Evolutionary conservation across 2,113 vertebrate genomes (phyloP).

Genomic region (Bujurquina vittata): DNA sequence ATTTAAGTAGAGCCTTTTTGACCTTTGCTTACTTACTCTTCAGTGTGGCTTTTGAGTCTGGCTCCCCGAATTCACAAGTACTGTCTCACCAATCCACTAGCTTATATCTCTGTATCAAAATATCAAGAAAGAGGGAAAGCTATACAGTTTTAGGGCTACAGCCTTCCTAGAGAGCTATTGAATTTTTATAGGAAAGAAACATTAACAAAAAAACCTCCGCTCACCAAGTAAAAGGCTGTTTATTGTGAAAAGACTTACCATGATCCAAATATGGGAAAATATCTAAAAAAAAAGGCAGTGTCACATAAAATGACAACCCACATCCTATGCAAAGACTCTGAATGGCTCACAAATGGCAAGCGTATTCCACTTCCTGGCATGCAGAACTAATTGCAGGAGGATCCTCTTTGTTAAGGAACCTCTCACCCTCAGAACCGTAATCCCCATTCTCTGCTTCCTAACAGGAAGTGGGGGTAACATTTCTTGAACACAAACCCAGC

Average conservation of each 20-base stretch:
- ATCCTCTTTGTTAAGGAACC: not conserved
- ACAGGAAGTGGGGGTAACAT: conserved; percentile 7
- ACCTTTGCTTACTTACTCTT: conserved; percentile 8
- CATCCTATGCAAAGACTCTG: not conserved
- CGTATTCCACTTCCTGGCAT: not conserved
- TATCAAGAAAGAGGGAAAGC: not conserved
- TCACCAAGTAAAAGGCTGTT: not conserved
- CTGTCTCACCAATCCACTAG: not conserved
- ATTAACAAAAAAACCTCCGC: not conserved
- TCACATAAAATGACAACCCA: not conserved
- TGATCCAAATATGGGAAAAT: not conserved
- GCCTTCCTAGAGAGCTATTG: not conserved
- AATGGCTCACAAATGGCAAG: conserved; percentile 4
- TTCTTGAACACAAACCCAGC: not conserved
- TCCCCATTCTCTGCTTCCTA: not conserved
- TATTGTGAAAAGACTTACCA: not conserved
- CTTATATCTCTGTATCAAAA: not conserved
- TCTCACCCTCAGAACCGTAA: not conserved
- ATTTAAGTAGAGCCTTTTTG: not conserved
- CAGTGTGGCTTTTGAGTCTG: not conserved
- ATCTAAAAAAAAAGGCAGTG: not conserved
- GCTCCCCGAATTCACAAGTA: not conserved
- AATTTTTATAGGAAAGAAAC: not conserved
- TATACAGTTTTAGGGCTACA: not conserved
- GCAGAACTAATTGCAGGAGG: not conserved